A percentile compares a stretch with the other conserved stretches of the same genome.
Conservation (phyloP, 2,113 vertebrate genomes). For the Octodon degus region DNA sequence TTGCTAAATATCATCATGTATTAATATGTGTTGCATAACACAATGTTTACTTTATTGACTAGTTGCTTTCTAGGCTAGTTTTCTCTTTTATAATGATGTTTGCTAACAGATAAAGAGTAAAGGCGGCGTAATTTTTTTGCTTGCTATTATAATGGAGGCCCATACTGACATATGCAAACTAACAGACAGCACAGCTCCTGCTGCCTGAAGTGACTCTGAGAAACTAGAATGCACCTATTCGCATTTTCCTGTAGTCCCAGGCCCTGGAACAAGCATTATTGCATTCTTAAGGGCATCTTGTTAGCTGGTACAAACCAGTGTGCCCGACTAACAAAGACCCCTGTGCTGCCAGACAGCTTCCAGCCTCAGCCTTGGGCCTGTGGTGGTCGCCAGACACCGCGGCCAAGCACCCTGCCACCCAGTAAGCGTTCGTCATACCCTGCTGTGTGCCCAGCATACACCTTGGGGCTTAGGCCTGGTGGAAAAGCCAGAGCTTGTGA, state of each 20-base stretch:
- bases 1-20: conserved; percentile 17
- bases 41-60: conserved; percentile 24
- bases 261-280: background rate
- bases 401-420: accelerated
- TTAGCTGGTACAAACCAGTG: background rate
- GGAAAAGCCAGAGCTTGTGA: background rate
- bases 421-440: background rate
- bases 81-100: conserved; percentile 56
- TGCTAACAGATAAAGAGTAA: background rate
- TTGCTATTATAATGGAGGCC: background rate
- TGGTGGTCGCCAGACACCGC: background rate
- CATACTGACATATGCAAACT: background rate
- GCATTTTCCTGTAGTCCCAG: background rate
- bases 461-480: background rate
- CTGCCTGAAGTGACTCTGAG: background rate
- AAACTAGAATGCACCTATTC: background rate
- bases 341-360: background rate
- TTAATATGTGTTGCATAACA: background rate
- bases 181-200: background rate
- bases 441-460: background rate
- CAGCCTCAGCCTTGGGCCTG: background rate
- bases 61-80: conserved; percentile 7
- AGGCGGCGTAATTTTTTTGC: conserved; percentile 24
- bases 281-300: background rate
- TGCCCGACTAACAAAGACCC: background rate